Evolutionary conservation across 2,888 invertebrate genomes (phyloP), one percentile per base, ranked within the genome.

Genomic region (Folsomia manolachei): DNA sequence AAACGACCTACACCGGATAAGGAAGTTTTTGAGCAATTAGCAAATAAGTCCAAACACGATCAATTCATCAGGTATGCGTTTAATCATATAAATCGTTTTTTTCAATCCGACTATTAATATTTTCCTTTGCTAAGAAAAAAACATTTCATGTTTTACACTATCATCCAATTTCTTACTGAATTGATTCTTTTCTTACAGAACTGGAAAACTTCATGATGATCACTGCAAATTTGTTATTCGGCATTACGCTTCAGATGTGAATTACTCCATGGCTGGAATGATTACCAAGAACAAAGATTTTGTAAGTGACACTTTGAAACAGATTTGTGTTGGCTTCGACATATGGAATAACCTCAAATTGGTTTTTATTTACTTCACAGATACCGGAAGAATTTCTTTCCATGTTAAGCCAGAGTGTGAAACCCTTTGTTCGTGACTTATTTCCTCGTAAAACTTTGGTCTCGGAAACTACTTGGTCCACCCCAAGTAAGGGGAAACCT

Each of bases 351-450:
- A n/a, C n/a, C n/a, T n/a, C n/a, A n/a, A n/a, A n/a, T n/a, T n/a
- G n/a, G n/a, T n/a, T n/a, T n/a, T n/a, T n/a, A n/a, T n/a, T n/a
- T n/a, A n/a, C n/a, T n/a, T n/a, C n/a, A 1, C 53, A 78, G 78
- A 75, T 79, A 71, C 79, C 79, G n/a, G 75, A 75, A 26, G 79
- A 79, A 65, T 76, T 79, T 64, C 64, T 70, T 14, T 77, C 77
- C 21, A 53, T 79, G 23, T 68, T 79, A 7, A 64, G 64, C 19
- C 21, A 61, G 19, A 78, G 78, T 60, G 26, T 64, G 27, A 74
- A 72, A 18, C 1, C 53, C 1, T 74, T 75, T 51, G 56, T 79
- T 21, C n/a, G 19, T n/a, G 21, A 56, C 21, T 21, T 56, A 56
- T 56, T 56, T 56, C 56, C 56, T 7, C 56, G n/a, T 7, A 56